Base-by-base conservation (phyloP, 1,140 invertebrate species). In the Zaprionus capensis region DNA sequence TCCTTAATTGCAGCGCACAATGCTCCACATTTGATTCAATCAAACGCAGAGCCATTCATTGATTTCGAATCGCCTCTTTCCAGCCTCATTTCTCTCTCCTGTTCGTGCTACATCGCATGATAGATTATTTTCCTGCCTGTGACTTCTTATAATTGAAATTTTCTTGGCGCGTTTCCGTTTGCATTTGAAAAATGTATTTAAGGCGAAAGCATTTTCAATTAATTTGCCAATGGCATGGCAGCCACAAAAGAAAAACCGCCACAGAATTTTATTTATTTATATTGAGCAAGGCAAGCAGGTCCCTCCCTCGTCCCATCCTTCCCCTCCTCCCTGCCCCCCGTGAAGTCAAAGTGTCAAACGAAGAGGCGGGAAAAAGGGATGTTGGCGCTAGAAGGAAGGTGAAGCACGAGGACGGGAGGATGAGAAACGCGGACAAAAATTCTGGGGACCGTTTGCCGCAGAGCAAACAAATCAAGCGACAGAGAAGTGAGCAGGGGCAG, bases 241-340 rank as follows among this genome's bases (percentile, higher is more conserved):
- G 66, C 76, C 83, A 63, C 72, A 81, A 83, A 82, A 70, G 68
- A 59, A 41, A 41, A 44, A 65, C 84, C 84, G 78, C 78, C 85
- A 87, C 78, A 83, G 81, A 81, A 88, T 88, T 84, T 88, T 87
- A 87, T 84, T 87, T 87, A 87, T 87, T 87, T 88, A 88, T 87
- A 81, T 87, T 81, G 74, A 66, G 56, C 46, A 41, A 56, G 55
- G 62, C 57, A 26, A 46, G 61, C 20, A 26, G 44, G 14, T n/a
- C 2, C 14, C 36, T 4, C 12, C 4, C 22, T 24, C 12, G 2
- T 14, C 15, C 17, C 9, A 7, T 24, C 20, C 22, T 31, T 20
- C 7, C 15, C 14, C 51, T 41, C 14, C 9, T 46, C 36, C 36
- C 17, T 51, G 24, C 24, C 9, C n/a, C 22, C 12, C 12, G 28